Evolutionary conservation across 2,113 vertebrate genomes (phyloP), one percentile per base, ranked within the genome.

Genomic region (Oreocharis arfaki): DNA sequence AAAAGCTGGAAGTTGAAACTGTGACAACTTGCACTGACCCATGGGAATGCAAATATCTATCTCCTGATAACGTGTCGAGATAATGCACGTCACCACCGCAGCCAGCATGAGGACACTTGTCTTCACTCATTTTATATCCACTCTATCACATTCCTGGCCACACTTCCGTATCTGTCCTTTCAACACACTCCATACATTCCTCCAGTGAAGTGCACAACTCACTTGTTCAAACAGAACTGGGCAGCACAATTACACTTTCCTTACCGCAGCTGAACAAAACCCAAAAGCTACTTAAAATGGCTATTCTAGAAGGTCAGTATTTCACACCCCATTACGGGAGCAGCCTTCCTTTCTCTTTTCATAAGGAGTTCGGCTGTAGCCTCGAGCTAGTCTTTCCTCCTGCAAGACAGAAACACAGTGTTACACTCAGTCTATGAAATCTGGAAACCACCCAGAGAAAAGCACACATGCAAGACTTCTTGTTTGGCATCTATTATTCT

Each of bases 161-260:
- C 94, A 85, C 92, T 95, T 97, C 76, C 81, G 68, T 92, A 96
- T 95, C 96, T 96, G 50, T 91, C 90, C 93, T 96, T 96, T 96
- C 96, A 95, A 88, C 87, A 94, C 85, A 64, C 87, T 74, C 85
- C 37, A 16, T n/a, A 6, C 79, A 90, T 93, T 96, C 96, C 91
- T 93, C 32, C 79, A 3, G 9, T 84, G 76, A 95, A 95, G 71
- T 70, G 81, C 71, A 78, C 60, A 55, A 46, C 71, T 89, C 26
- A 3, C 92, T 92, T 70, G 57, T 89, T 92, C 81, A 89, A 95
- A 77, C 75, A 89, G 52, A 75, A 46, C 77, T 13, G 59, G 37
- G 89, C 88, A 81, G 81, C 55, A 35, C 61, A 39, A 21, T 49
- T 41, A 22, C 35, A 35, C 79, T 82, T 79, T 16, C 65, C 44